phyloP scores from a whole-genome alignment of 2,797 vertebrate genomes.

The Aphelocoma californica region DNA sequence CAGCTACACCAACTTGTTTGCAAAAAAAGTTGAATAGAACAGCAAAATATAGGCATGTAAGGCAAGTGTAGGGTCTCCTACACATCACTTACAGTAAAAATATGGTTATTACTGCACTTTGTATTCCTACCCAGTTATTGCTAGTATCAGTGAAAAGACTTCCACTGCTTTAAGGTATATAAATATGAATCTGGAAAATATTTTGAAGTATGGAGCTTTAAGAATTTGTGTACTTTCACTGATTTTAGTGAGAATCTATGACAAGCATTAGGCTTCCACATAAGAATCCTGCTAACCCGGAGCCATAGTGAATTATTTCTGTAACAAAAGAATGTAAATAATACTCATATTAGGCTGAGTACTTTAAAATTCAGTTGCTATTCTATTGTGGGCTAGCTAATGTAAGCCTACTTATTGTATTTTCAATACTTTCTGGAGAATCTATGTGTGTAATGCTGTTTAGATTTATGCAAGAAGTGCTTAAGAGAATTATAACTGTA shows the following conservation, averaged over 20 bases:
- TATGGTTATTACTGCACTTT: not conserved
- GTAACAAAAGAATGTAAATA: not conserved
- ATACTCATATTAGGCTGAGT: not conserved
- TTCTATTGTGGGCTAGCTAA: not conserved
- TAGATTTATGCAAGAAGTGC: not conserved
- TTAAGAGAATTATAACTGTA: not conserved
- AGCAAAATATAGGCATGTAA: not conserved
- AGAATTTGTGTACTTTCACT: not conserved
- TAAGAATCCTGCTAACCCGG: not conserved
- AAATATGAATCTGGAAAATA: not conserved
- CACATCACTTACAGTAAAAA: not conserved
- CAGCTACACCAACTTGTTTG: not conserved
- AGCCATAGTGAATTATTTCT: not conserved
- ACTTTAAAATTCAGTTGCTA: not conserved
- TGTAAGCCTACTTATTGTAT: not conserved
- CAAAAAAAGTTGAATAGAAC: not conserved
- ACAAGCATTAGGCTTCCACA: not conserved
- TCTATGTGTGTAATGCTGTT: not conserved
- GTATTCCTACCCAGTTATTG: not conserved
- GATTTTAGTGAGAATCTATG: not conserved
- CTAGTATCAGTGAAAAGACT: not conserved
- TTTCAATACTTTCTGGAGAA: not conserved
- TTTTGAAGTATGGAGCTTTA: not conserved
- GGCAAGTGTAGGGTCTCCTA: not conserved
- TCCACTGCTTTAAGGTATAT: not conserved